Conservation (phyloP, 2,888 invertebrate genomes). For the Elmis aenea region DNA sequence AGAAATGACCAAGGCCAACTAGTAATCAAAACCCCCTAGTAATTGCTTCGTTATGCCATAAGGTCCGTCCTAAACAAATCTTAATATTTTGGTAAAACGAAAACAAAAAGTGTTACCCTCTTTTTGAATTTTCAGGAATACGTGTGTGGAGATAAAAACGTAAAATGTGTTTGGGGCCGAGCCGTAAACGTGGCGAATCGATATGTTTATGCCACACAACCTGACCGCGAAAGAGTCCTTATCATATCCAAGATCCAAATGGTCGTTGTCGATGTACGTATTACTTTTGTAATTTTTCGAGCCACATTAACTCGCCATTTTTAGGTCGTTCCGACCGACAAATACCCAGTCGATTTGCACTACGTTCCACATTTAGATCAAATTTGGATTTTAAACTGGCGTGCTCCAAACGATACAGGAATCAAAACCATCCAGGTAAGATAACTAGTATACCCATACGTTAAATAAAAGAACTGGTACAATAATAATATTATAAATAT, state of each 20-base stretch:
- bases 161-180: conserved; percentile 66
- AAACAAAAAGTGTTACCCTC: no score
- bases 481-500: no score
- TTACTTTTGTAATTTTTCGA: conserved; percentile 2
- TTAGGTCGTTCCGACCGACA: conserved; percentile 63
- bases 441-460: no score
- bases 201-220: conserved; percentile 70
- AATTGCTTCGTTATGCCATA: no score
- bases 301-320: conserved; percentile 7
- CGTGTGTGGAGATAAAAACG: conserved; percentile 65
- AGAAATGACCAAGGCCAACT: no score
- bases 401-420: conserved; percentile 53
- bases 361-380: conserved; percentile 69
- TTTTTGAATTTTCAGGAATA: conserved; percentile 54
- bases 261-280: conserved; percentile 61
- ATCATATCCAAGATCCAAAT: conserved; percentile 68
- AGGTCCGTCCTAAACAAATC: no score
- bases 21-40: no score
- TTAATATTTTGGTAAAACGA: no score
- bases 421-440: conserved; percentile 59
- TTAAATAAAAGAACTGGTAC: no score
- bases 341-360: conserved; percentile 63
- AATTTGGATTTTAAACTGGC: conserved; percentile 71
- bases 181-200: conserved; percentile 66
- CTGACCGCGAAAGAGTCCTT: conserved; percentile 62